phyloP scores from a whole-genome alignment of 2,113 vertebrate species.

The Holacanthus passer region DNA sequence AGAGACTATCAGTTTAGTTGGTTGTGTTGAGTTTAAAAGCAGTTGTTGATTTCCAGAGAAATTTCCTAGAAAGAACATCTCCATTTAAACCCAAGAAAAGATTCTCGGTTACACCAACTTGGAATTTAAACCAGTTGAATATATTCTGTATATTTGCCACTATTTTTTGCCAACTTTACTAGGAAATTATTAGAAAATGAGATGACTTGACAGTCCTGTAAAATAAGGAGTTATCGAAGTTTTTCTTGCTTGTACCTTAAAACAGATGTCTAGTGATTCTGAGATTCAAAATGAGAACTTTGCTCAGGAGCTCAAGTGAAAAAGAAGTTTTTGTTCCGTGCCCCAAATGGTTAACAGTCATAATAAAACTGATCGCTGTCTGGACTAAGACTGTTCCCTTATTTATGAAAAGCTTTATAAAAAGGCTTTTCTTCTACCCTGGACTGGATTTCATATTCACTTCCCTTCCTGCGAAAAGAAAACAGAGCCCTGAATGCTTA shows the following conservation, averaged over 20 bases:
- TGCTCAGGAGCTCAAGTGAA: not conserved
- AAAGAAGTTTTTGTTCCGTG: not conserved
- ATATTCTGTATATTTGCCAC: not conserved
- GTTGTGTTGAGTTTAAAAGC: not conserved
- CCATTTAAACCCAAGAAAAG: not conserved
- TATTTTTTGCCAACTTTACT: not conserved
- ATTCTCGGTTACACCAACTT: not conserved
- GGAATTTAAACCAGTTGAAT: not conserved
- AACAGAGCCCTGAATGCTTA: slow-evolving; percentile 48
- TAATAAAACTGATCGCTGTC: slow-evolving; percentile 25
- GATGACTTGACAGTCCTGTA: not conserved
- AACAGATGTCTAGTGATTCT: not conserved
- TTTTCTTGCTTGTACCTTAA: not conserved
- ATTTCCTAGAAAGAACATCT: not conserved
- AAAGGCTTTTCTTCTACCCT: slow-evolving; percentile 34
- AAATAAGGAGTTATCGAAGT: not conserved
- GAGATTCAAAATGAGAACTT: not conserved
- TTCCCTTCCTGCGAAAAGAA: slow-evolving; percentile 62
- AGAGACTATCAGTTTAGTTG: not conserved
- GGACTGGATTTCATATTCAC: slow-evolving; percentile 64
- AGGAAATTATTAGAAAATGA: not conserved
- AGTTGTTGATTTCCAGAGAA: not conserved
- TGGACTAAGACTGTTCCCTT: slow-evolving; percentile 40
- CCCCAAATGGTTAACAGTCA: slow-evolving; percentile 16
- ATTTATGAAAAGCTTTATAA: slow-evolving; percentile 49